Evolutionary conservation across 2,113 vertebrate genomes (phyloP), one percentile per base, ranked within the genome.

Genomic region (Thamnaconus septentrionalis): DNA sequence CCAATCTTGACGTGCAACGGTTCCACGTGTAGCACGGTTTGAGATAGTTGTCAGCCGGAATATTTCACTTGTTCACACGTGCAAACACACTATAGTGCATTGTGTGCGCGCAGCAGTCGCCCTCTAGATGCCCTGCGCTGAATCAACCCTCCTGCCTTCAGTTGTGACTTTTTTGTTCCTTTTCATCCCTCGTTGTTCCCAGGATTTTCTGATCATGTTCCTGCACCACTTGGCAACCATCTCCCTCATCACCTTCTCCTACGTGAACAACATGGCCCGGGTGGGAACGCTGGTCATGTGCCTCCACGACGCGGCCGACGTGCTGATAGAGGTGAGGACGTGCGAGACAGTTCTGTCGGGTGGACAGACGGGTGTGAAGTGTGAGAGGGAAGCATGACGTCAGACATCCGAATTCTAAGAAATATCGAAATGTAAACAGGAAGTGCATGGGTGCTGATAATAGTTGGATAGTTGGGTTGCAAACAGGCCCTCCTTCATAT

Each of bases 161-260:
- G 45, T 46, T 66, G 43, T 59, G 56, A 80, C 60, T 77, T 41
- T 40, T 80, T 3, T n/a, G 10, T 12, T 12, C n/a, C 50, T 52
- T 6, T n/a, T 50, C 11, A 48, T 61, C 70, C 59, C 55, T 62
- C 52, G 65, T 69, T 87, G 56, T 77, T 79, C 79, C 11, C 86
- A 99, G 97, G 97, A 98, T 80, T 99, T 98, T 77, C 90, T 93
- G 70, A 84, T 96, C 81, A 98, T 98, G 96, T 94, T 96, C 87
- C 88, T 95, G 79, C 97, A 99, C 89, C 97, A 99, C 39, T 71
- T 97, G 85, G 75, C 94, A 76, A 50, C 93, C 56, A 86, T 99
- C 87, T 92, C 85, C 56, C 91, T 98, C 88, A 90, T 98, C 83
- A 89, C 86, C 62, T 93, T 97, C 86, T 98, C 97, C 43, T 99